Evolutionary conservation across 2,797 vertebrate species (phyloP).

Genomic region (Phyllotis vaccarum): DNA sequence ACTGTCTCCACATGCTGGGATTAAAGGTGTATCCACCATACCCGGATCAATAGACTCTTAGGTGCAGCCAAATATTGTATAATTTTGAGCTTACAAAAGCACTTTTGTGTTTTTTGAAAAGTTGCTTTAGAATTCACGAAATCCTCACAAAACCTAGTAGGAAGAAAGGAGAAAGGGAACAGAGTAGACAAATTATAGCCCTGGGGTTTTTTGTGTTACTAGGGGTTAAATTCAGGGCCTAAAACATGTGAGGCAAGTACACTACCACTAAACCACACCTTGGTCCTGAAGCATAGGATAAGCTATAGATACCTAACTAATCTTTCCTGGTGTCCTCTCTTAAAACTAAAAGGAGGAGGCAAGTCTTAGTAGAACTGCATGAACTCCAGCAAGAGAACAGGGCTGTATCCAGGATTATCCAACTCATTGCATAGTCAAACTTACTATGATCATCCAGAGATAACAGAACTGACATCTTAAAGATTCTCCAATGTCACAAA

Average conservation of each 20-base stretch:
- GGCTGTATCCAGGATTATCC: not conserved
- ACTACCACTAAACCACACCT: not conserved
- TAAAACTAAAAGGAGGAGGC: not conserved
- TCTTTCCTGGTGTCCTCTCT: not conserved
- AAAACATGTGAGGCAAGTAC: not conserved
- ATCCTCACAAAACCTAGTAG: conserved; percentile 12
- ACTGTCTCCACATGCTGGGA: not conserved
- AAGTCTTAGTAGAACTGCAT: not conserved
- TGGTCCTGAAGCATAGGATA: not conserved
- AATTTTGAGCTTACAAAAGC: conserved; percentile 63
- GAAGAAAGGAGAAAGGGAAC: conserved; percentile 48
- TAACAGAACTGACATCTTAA: not conserved
- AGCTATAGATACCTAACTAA: not conserved
- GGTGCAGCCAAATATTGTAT: conserved; percentile 26
- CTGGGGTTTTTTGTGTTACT: not conserved
- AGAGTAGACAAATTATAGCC: not conserved
- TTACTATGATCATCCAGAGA: conserved; percentile 33
- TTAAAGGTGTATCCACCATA: not conserved
- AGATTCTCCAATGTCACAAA: conserved; percentile 39
- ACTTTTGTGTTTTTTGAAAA: conserved; percentile 51
- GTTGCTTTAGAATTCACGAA: conserved; percentile 58
- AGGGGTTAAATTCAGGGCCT: not conserved
- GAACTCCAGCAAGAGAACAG: not conserved
- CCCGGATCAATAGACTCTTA: not conserved
- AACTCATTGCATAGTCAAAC: not conserved